phyloP scores from a whole-genome alignment of 2,888 invertebrate genomes.

The Hirtodrosophila cameraria region DNA sequence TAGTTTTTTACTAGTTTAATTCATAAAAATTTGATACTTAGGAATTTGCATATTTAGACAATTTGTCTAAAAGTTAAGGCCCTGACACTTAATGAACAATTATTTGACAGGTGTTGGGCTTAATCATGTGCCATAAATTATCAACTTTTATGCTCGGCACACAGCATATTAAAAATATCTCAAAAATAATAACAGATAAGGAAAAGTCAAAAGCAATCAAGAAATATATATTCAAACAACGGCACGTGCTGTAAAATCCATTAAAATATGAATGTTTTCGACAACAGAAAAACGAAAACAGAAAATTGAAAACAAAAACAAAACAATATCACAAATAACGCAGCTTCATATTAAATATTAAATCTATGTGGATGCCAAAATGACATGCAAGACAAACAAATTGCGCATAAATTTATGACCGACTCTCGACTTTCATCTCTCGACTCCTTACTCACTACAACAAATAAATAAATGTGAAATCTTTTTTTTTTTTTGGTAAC shows the following conservation, averaged over 20 bases:
- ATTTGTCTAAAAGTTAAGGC: background rate
- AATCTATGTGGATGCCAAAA: conserved; percentile 72
- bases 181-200: conserved; percentile 34
- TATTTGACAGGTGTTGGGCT: conserved; percentile 52
- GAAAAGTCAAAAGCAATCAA: conserved; percentile 44
- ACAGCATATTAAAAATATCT: conserved; percentile 33
- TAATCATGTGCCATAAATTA: conserved; percentile 54
- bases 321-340: conserved; percentile 5
- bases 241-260: conserved; percentile 76
- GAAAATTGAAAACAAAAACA: conserved; percentile 21
- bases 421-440: too few relatives aligned
- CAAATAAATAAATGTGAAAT: conserved; percentile 48
- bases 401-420: conserved; percentile 67
- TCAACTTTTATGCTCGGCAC: conserved; percentile 30
- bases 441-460: too few relatives aligned
- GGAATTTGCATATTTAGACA: too few relatives aligned
- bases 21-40: too few relatives aligned
- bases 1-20: too few relatives aligned
- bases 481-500: too few relatives aligned
- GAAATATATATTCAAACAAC: conserved; percentile 47
- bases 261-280: conserved; percentile 60
- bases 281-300: conserved; percentile 33
- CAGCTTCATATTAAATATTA: conserved; percentile 60
- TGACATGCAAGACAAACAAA: conserved; percentile 72
- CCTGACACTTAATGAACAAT: conserved; percentile 25